Percentiles rank a stretch among this genome's conserved stretches.
Evolutionary conservation across 2,888 invertebrate genomes (phyloP).

Genomic region (Fragum fragum): DNA sequence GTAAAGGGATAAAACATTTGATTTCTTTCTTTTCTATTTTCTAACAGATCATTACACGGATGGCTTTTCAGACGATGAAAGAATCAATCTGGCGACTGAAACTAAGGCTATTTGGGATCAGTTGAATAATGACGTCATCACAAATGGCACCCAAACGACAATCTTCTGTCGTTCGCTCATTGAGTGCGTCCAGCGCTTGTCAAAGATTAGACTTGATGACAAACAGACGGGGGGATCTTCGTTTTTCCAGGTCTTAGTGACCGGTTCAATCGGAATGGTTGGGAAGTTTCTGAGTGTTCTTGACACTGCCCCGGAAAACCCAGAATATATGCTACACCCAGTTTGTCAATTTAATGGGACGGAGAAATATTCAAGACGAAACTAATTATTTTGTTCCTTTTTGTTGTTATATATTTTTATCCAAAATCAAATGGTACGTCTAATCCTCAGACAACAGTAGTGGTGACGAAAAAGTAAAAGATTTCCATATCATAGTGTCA

Average conservation of each 20-base stretch:
- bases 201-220: neutral
- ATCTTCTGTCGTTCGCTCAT: neutral
- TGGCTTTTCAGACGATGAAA: neutral
- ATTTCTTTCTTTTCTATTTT: too few species aligned
- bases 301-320: neutral
- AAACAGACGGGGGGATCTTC: neutral
- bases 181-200: neutral
- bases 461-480: too few species aligned
- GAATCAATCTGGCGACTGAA: neutral
- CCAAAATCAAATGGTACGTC: too few species aligned
- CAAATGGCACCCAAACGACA: neutral
- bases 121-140: neutral
- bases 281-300: neutral
- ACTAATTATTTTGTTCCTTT: too few species aligned
- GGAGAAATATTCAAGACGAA: neutral
- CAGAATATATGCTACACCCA: neutral
- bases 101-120: neutral
- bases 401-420: too few species aligned
- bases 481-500: too few species aligned
- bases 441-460: too few species aligned
- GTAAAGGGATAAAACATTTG: too few species aligned
- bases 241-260: neutral
- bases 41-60: neutral
- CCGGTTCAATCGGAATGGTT: neutral
- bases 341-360: neutral